A percentile compares a stretch with the other conserved stretches of the same genome.
Conservation (phyloP, 2,797 vertebrate species). For the Thunnus albacares region DNA sequence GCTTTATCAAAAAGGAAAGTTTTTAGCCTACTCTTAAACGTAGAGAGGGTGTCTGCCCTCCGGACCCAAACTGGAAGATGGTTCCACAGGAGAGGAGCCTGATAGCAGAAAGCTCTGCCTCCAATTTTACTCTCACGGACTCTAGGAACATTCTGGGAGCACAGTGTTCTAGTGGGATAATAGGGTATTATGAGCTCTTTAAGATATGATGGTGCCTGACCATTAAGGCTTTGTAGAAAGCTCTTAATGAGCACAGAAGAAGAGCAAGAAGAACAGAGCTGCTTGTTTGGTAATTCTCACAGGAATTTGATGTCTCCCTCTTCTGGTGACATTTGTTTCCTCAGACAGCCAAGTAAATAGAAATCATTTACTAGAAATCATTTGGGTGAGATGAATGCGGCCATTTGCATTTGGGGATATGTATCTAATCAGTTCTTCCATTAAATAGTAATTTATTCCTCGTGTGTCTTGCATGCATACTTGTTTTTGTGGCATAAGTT, state of each 20-base stretch:
- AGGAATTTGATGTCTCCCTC: constrained; percentile 69
- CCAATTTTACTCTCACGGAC: no score
- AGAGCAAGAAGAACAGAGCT: background rate
- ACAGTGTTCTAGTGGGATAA: no score
- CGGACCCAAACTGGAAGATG: no score
- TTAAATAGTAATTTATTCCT: background rate
- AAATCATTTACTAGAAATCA: constrained; percentile 30
- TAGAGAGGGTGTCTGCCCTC: no score
- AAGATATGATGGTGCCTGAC: no score
- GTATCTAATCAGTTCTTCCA: background rate
- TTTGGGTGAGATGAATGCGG: background rate
- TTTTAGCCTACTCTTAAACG: no score
- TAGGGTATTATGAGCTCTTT: no score
- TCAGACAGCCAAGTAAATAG: constrained; percentile 38
- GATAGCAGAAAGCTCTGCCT: no score
- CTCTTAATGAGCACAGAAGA: constrained; percentile 13
- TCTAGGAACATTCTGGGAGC: no score
- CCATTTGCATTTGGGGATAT: constrained; percentile 6
- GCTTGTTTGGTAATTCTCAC: constrained; percentile 33
- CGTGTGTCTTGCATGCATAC: background rate
- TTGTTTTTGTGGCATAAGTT: background rate
- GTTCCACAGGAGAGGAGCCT: no score
- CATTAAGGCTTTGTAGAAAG: no score
- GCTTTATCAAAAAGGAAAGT: no score
- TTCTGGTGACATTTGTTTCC: constrained; percentile 59